Conservation (phyloP, 2,797 vertebrate genomes). For the Chlorospingus semifuscus region DNA sequence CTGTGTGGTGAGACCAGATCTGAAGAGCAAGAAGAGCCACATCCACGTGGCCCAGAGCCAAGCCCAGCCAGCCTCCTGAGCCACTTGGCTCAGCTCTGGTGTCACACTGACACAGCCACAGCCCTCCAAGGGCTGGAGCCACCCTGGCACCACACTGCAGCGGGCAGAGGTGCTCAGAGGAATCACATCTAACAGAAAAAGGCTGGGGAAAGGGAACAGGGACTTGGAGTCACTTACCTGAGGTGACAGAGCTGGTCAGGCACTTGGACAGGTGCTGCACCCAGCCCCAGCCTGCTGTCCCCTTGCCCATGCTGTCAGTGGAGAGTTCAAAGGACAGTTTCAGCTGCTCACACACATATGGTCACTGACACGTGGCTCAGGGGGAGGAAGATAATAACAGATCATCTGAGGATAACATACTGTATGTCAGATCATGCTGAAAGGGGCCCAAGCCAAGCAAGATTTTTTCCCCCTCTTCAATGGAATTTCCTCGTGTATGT, state of each 20-base stretch:
- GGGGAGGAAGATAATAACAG: constrained; percentile 14
- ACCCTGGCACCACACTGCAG: fast-evolving
- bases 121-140: neutral
- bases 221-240: neutral
- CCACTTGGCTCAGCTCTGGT: neutral
- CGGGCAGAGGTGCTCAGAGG: fast-evolving
- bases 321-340: neutral
- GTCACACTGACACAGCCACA: neutral
- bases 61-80: neutral
- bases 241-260: neutral
- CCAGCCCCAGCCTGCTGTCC: neutral
- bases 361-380: neutral
- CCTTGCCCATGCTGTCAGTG: neutral
- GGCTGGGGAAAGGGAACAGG: neutral
- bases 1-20: neutral
- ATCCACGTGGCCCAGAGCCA: neutral
- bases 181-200: neutral
- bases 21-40: neutral
- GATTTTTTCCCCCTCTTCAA: neutral
- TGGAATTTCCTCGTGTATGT: neutral
- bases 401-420: constrained; percentile 35
- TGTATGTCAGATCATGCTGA: neutral
- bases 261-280: neutral
- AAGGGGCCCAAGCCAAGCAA: neutral
- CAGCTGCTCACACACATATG: neutral